Conservation (phyloP, 2,888 invertebrate genomes). For the Luffia ferchaultella region DNA sequence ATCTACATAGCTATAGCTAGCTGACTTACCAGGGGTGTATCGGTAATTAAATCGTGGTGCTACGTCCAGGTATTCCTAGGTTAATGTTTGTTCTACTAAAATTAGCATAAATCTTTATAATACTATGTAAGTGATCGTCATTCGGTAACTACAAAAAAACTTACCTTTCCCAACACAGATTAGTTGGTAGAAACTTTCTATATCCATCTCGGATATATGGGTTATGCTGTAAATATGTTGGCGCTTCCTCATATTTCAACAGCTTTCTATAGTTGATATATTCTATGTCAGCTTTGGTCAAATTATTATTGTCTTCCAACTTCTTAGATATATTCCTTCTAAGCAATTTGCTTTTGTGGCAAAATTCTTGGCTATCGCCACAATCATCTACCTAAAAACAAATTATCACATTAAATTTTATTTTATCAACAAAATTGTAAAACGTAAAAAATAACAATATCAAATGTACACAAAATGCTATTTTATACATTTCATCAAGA, state of each 20-base stretch:
- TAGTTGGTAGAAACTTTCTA: constrained; percentile 81
- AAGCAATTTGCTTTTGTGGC: constrained; percentile 31
- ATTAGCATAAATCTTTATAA: no score
- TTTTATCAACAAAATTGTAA: not conserved
- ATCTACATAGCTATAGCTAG: no score
- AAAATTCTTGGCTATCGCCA: constrained; percentile 30
- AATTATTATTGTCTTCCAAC: constrained; percentile 47
- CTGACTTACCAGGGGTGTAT: no score
- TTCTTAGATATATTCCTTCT: constrained; percentile 47
- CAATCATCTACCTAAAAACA: constrained; percentile 33
- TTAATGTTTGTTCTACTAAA: no score
- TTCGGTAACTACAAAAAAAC: no score
- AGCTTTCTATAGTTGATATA: constrained; percentile 55
- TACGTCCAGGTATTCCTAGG: no score
- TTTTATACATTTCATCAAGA: no score
- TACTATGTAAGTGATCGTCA: no score
- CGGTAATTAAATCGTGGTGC: no score
- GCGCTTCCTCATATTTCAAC: constrained; percentile 70
- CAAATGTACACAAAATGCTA: constrained; percentile 3
- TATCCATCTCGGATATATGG: constrained; percentile 87
- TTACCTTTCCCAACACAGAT: constrained; percentile 87
- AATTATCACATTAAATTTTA: not conserved
- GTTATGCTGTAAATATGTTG: constrained; percentile 86
- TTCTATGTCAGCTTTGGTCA: constrained; percentile 52
- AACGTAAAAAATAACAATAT: not conserved